Evolutionary conservation across 2,113 vertebrate species (phyloP), one percentile per base, ranked within the genome.

Genomic region (Lepisosteus oculatus): DNA sequence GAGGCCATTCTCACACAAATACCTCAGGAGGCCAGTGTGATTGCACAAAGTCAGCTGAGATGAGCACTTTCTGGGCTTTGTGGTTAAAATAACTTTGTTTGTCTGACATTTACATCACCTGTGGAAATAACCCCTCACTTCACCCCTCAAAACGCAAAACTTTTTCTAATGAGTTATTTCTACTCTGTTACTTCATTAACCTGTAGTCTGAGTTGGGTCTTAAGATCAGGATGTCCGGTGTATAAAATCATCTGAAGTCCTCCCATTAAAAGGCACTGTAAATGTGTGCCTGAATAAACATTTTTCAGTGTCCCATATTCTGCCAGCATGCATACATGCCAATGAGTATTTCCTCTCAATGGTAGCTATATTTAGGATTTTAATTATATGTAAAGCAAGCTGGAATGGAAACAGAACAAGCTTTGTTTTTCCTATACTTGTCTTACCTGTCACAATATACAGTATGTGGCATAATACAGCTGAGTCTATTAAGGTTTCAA

Each of bases 361-460:
- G 11, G 5, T 29, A 8, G 29, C 17, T 65, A 12, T 41, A 17
- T 65, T 65, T 65, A 65, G 42, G 62, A 7, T 29, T 61, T 3
- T 13, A 11, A 61, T 29, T 29, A 14, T 3, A 65, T 65, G 62
- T 41, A 9, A 65, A 65, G 29, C 62, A 42, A 42, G 4, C 62
- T 65, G 62, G 4, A 65, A 65, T 4, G 62, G 62, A 65, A 65
- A 65, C 62, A 65, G 62, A 65, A 65, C 62, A 65, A 65, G 59
- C 41, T 65, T 65, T 65, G 29, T 65, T 29, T 29, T 65, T 65
- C 62, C 62, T 65, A 12, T 65, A 42, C 62, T 65, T 13, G 29
- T 7, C n/a, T 65, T 29, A 65, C 42, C 62, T 42, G 62, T 65
- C 62, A 65, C 29, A 65, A 65, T 42, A 11, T 62, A 62, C 61